Conservation (phyloP, 2,113 vertebrate species). For the Neotragus moschatus region DNA sequence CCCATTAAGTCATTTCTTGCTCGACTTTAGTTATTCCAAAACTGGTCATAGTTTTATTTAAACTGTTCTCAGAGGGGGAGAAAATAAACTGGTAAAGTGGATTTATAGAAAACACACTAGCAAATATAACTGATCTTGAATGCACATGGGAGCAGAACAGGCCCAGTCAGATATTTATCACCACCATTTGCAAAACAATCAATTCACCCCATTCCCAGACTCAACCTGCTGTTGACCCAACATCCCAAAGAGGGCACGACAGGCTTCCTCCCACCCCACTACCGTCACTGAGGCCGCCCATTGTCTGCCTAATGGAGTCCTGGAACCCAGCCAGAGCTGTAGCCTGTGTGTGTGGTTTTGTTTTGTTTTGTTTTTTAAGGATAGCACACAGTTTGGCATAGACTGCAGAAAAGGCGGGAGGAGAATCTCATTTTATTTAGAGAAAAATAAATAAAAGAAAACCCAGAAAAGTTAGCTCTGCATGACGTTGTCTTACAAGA, state of each 20-base stretch:
- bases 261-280: not conserved
- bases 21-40: slow-evolving; percentile 30
- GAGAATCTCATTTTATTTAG: not conserved
- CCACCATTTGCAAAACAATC: slow-evolving; percentile 42
- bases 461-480: not conserved
- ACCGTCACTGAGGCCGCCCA: not conserved
- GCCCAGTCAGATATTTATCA: not conserved
- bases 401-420: not conserved
- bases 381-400: not conserved
- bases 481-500: not conserved
- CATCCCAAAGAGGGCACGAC: not conserved
- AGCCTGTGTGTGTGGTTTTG: not conserved
- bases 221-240: not conserved
- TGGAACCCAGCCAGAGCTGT: slow-evolving; percentile 40
- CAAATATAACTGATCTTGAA: slow-evolving; percentile 31
- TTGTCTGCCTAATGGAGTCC: slow-evolving; percentile 29
- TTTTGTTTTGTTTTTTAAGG: slow-evolving; percentile 51
- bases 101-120: slow-evolving; percentile 8
- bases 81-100: slow-evolving; percentile 23
- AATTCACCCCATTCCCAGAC: slow-evolving; percentile 19
- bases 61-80: not conserved
- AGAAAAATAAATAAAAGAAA: not conserved
- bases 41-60: slow-evolving; percentile 38
- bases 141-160: not conserved
- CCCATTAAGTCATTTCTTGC: not conserved